Percentiles rank a stretch among this genome's conserved stretches.
Conservation (phyloP, 2,797 vertebrate species). For the Sebastes hubbsi region DNA sequence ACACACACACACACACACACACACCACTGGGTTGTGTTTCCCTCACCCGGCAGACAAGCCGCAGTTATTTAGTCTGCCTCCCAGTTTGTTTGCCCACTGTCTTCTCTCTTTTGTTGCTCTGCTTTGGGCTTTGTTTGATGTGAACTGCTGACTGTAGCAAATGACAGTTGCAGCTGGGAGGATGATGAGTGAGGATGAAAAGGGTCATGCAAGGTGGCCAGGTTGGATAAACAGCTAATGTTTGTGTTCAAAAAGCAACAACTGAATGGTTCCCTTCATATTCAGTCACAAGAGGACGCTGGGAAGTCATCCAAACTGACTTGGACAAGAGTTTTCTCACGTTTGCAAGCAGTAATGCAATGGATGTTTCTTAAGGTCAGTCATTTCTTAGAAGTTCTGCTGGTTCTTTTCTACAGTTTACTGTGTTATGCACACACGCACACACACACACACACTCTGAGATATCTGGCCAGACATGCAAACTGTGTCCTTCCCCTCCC, state of each 20-base stretch:
- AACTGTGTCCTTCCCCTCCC: slow-evolving; percentile 44
- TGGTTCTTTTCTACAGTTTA: slow-evolving; percentile 9
- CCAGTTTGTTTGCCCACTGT: slow-evolving; percentile 77
- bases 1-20: slow-evolving; percentile 29
- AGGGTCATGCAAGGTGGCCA: slow-evolving; percentile 37
- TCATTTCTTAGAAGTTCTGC: slow-evolving; percentile 13
- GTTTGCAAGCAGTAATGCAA: neutral
- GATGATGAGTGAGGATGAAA: slow-evolving; percentile 62
- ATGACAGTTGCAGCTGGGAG: slow-evolving; percentile 72
- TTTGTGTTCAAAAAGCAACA: slow-evolving; percentile 23
- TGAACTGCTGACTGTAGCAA: slow-evolving; percentile 66
- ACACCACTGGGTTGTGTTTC: slow-evolving; percentile 56
- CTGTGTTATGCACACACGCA: slow-evolving; percentile 15
- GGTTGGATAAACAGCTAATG: slow-evolving; percentile 31
- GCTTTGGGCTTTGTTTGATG: slow-evolving; percentile 73
- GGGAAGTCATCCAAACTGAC: neutral
- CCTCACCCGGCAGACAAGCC: slow-evolving; percentile 72
- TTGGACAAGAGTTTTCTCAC: neutral
- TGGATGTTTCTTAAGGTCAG: slow-evolving; percentile 10
- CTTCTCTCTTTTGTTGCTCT: slow-evolving; percentile 71
- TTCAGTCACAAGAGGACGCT: neutral
- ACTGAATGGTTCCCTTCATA: neutral
- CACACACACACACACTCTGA: slow-evolving; percentile 3
- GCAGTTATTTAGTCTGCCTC: slow-evolving; percentile 81
- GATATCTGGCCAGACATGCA: slow-evolving; percentile 35